Base-by-base conservation (phyloP, 2,888 invertebrate species). In the Drosophila lacicola region DNA sequence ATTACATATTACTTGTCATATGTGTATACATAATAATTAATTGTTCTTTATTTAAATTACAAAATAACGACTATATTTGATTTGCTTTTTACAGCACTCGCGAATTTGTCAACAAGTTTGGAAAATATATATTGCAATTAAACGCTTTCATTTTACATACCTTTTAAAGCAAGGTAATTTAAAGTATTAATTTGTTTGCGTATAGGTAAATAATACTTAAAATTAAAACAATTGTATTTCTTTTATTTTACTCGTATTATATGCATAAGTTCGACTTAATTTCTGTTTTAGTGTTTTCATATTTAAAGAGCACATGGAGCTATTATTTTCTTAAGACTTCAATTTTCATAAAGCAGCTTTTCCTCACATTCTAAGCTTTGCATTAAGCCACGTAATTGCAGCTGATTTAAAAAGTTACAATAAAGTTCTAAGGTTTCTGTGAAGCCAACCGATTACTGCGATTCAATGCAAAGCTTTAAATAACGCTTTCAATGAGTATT, bases 31-130 rank as follows among this genome's bases (percentile, higher is more conserved):
- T 80, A 82, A 82, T 76, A 79, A 82, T 81, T 81, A 82, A 78
- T 60, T 73, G 21, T 71, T 65, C 46, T 71, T 84, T 50, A 49
- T 74, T 88, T 88, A 86, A 87, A 89, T 89, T 89, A 85, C 71
- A 89, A 80, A 87, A 88, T 86, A 90, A 86, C 86, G 90, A 86
- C 86, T 86, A 86, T 83, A 80, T 83, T 88, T 89, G 83, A 87
- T 80, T 77, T 88, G 87, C 80, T 77, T 85, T 64, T 83, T 82
- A 82, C 76, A 88, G 85, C 83, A 85, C 73, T 72, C 74, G 70
- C 77, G 75, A 78, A 74, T 72, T 68, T 74, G 63, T 75, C 74
- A 74, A 74, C 74, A 83, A 86, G 65, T 83, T 74, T 72, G 58
- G 70, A 88, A 70, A 82, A 71, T 69, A 53, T 82, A 88, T 82